phyloP scores from a whole-genome alignment of 2,888 invertebrate species.

The Protodeltote pygarga region DNA sequence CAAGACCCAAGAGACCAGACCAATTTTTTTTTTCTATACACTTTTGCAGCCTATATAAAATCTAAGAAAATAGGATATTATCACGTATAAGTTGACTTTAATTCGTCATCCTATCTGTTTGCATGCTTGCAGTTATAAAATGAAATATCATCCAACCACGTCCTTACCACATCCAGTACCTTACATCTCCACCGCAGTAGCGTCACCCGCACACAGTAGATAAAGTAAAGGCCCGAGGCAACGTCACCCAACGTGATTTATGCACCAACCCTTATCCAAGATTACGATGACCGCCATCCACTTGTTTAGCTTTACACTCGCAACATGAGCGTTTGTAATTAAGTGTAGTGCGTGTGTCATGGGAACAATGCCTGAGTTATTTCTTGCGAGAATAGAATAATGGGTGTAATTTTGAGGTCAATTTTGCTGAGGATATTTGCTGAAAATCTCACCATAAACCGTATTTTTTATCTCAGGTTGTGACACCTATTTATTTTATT shows the following conservation, averaged over 20 bases:
- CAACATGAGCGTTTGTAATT: conserved; percentile 57
- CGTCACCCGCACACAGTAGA: conserved; percentile 85
- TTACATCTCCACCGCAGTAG: conserved; percentile 48
- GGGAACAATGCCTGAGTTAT: conserved; percentile 44
- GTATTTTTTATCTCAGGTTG: too few relatives aligned
- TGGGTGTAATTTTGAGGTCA: neutral
- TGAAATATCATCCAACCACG: neutral
- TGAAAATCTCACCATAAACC: too few relatives aligned
- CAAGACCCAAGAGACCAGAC: too few relatives aligned
- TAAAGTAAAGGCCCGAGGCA: conserved; percentile 83
- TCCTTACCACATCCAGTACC: conserved; percentile 51
- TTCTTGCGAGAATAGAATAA: conserved; percentile 2
- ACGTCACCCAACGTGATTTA: conserved; percentile 83
- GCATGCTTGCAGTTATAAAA: neutral
- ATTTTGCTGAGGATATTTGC: too few relatives aligned
- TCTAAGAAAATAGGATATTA: too few relatives aligned
- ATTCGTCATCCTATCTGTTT: too few relatives aligned
- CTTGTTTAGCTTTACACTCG: conserved; percentile 80
- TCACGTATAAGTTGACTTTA: too few relatives aligned
- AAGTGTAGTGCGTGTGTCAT: conserved; percentile 50
- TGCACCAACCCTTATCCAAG: conserved; percentile 85
- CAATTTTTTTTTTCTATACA: too few relatives aligned
- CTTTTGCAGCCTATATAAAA: too few relatives aligned
- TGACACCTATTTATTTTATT: too few relatives aligned
- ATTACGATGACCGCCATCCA: conserved; percentile 86